Conservation (phyloP, 1,140 invertebrate genomes). For the Tribolium madens region DNA sequence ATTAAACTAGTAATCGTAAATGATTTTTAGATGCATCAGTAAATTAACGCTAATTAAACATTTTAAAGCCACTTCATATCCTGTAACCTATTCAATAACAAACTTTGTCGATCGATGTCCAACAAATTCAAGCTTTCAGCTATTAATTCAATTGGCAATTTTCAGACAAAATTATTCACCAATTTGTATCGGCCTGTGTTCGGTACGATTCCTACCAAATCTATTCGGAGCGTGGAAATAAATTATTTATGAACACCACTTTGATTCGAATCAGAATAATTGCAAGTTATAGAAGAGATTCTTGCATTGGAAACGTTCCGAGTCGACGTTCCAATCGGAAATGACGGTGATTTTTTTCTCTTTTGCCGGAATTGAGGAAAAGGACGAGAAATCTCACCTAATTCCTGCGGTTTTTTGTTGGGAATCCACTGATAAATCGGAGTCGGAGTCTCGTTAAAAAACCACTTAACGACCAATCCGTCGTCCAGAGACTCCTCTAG, state of each 20-base stretch:
- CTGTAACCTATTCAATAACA: slow-evolving; percentile 1
- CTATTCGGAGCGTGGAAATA: slow-evolving; percentile 23
- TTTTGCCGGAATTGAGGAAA: neutral
- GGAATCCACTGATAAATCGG: slow-evolving; percentile 85
- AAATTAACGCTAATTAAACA: slow-evolving; percentile 15
- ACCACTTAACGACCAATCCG: slow-evolving; percentile 84
- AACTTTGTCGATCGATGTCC: slow-evolving; percentile 1
- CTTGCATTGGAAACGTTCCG: slow-evolving; percentile 21
- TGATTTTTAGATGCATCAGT: neutral
- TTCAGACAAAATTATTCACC: slow-evolving; percentile 31
- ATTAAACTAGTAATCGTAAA: no score
- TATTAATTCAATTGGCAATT: slow-evolving; percentile 22
- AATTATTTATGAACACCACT: slow-evolving; percentile 32
- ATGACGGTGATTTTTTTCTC: slow-evolving; percentile 8
- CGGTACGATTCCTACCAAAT: slow-evolving; percentile 15
- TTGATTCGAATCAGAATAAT: slow-evolving; percentile 27
- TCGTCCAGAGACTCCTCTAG: slow-evolving; percentile 67
- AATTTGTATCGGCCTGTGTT: slow-evolving; percentile 26
- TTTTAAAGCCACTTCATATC: neutral
- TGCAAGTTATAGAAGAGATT: slow-evolving; percentile 11
- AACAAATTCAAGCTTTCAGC: slow-evolving; percentile 15
- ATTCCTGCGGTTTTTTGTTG: slow-evolving; percentile 71
- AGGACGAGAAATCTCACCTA: slow-evolving; percentile 64
- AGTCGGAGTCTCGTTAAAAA: slow-evolving; percentile 74
- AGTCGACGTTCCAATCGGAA: slow-evolving; percentile 8